Evolutionary conservation across 2,113 vertebrate species (phyloP).

Genomic region (Leiothrix lutea): DNA sequence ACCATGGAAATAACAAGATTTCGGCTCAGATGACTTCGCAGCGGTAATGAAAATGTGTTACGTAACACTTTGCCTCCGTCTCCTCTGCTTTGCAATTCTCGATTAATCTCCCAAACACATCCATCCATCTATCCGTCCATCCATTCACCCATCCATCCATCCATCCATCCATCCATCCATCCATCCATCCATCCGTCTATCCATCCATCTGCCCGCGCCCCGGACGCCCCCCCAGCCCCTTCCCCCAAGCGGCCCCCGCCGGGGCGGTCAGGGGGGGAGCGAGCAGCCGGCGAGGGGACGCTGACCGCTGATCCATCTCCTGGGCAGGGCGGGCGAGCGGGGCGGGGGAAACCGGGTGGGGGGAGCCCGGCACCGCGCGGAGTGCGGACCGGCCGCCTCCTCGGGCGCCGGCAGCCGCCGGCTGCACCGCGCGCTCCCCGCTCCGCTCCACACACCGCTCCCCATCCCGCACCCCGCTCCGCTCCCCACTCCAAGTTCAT

Average conservation of each 20-base stretch:
- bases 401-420: too few relatives aligned
- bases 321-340: too few relatives aligned
- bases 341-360: too few relatives aligned
- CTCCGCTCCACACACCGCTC: too few relatives aligned
- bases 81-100: not conserved
- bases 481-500: too few relatives aligned
- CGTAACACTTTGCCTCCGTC: constrained; percentile 44
- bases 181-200: not conserved
- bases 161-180: not conserved
- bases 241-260: not conserved
- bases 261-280: not conserved
- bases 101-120: not conserved
- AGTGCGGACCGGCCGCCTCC: too few relatives aligned
- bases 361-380: too few relatives aligned
- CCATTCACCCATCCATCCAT: not conserved
- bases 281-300: not conserved
- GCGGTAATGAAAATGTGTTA: constrained; percentile 29
- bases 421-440: too few relatives aligned
- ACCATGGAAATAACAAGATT: constrained; percentile 7
- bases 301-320: not conserved
- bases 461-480: too few relatives aligned
- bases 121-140: not conserved
- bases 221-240: not conserved
- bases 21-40: constrained; percentile 32
- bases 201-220: not conserved